phyloP scores from a whole-genome alignment of 2,888 invertebrate species.

The Epinotia bilunana region DNA sequence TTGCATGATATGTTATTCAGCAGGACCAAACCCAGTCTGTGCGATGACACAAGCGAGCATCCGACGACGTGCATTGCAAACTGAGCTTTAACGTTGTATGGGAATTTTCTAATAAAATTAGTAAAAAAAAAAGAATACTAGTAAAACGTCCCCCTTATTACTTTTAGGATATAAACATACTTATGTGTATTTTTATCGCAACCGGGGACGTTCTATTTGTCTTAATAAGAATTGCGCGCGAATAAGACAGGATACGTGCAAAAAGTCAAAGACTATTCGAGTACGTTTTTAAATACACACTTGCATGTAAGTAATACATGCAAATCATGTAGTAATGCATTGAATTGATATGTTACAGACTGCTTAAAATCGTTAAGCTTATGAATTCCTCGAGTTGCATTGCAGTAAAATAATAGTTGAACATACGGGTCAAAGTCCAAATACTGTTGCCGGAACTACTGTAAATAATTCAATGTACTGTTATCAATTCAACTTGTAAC shows the following conservation, averaged over 20 bases:
- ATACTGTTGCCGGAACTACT: conserved; percentile 19
- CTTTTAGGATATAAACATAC: background rate
- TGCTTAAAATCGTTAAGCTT: background rate
- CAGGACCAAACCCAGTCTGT: conserved; percentile 2
- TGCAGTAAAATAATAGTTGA: conserved; percentile 1
- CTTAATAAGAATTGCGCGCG: too few relatives aligned
- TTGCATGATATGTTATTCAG: conserved; percentile 39
- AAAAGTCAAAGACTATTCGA: background rate
- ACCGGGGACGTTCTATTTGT: background rate
- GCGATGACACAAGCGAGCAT: conserved; percentile 1
- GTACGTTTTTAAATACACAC: background rate
- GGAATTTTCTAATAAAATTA: background rate
- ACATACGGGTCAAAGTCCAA: conserved; percentile 1
- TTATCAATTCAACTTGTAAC: conserved; percentile 44
- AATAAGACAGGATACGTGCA: too few relatives aligned
- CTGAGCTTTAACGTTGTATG: background rate
- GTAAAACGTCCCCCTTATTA: background rate
- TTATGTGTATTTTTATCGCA: background rate
- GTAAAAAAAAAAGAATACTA: background rate
- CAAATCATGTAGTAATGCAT: too few relatives aligned
- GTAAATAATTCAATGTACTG: conserved; percentile 41
- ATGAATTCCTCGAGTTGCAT: background rate
- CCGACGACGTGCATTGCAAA: background rate
- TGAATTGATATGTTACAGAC: too few relatives aligned
- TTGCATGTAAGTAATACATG: too few relatives aligned